Conservation (phyloP, 2,888 invertebrate species). For the Spatulosminthurus flaviceps region DNA sequence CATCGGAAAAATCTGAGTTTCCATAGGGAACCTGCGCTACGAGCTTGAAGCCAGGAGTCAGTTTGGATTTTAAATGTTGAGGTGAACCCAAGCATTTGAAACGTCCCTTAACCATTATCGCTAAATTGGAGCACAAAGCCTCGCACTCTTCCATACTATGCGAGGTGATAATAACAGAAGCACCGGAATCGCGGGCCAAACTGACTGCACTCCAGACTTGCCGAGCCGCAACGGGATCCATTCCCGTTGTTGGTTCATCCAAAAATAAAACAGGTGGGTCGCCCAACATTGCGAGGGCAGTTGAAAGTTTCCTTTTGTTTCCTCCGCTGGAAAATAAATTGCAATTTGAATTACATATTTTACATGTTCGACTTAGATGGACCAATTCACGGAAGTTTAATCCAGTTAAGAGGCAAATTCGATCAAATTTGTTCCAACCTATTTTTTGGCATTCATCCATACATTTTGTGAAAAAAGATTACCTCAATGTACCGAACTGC, state of each 20-base stretch:
- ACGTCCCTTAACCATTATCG: slow-evolving; percentile 3
- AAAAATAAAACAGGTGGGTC: slow-evolving; percentile 76
- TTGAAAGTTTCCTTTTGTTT: slow-evolving; percentile 78
- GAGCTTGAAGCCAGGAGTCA: slow-evolving; percentile 12
- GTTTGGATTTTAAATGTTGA: slow-evolving; percentile 26
- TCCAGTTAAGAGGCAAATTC: too few species aligned
- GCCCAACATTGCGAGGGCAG: slow-evolving; percentile 77
- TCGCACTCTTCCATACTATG: slow-evolving; percentile 36
- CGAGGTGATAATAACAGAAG: slow-evolving; percentile 8
- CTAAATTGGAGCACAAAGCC: slow-evolving; percentile 3
- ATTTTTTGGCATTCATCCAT: too few species aligned
- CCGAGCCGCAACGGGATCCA: slow-evolving; percentile 16
- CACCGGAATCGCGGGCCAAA: background rate
- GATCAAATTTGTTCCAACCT: too few species aligned
- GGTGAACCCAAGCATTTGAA: slow-evolving; percentile 24
- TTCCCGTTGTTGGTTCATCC: slow-evolving; percentile 73
- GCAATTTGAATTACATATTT: background rate
- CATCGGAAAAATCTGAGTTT: too few species aligned
- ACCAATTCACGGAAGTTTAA: too few species aligned
- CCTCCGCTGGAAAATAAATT: slow-evolving; percentile 72
- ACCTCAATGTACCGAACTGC: slow-evolving; percentile 67
- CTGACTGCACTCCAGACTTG: slow-evolving; percentile 37
- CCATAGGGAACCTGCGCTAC: slow-evolving; percentile 21
- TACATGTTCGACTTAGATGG: background rate
- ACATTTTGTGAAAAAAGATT: too few species aligned